phyloP scores from a whole-genome alignment of 2,888 invertebrate species.

The Tetranychus truncatus region DNA sequence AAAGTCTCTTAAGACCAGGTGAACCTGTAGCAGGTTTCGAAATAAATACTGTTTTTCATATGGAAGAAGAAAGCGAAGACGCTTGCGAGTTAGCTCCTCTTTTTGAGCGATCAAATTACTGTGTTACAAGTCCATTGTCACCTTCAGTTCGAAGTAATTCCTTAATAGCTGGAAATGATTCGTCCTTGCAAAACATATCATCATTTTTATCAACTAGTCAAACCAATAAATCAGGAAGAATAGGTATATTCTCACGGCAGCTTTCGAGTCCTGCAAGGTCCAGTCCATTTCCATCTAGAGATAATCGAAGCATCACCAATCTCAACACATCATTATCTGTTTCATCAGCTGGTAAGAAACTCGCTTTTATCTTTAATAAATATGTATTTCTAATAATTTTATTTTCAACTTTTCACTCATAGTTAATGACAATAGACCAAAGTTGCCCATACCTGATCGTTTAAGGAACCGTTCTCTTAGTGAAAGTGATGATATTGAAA shows the following conservation, averaged over 20 bases:
- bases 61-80: neutral
- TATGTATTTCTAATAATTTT: neutral
- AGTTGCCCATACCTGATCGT: neutral
- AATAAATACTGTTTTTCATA: neutral
- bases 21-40: conserved; percentile 51
- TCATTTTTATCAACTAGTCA: neutral
- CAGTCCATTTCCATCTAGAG: neutral
- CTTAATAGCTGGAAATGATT: neutral
- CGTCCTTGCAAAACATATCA: conserved; percentile 4
- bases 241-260: neutral
- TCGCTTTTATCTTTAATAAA: conserved; percentile 40
- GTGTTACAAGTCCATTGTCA: conserved; percentile 1
- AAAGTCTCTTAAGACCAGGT: conserved; percentile 69
- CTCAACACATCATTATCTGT: neutral
- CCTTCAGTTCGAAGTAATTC: neutral
- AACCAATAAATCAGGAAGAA: neutral
- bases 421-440: neutral
- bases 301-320: neutral
- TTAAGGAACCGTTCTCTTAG: conserved; percentile 12
- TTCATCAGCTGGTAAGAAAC: neutral
- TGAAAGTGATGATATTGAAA: conserved; percentile 6
- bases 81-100: conserved; percentile 6
- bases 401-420: neutral
- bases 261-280: neutral
- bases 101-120: neutral